Percentiles rank a stretch among this genome's conserved stretches.
Conservation (phyloP, 2,797 vertebrate species). For the Parambassis ranga region DNA sequence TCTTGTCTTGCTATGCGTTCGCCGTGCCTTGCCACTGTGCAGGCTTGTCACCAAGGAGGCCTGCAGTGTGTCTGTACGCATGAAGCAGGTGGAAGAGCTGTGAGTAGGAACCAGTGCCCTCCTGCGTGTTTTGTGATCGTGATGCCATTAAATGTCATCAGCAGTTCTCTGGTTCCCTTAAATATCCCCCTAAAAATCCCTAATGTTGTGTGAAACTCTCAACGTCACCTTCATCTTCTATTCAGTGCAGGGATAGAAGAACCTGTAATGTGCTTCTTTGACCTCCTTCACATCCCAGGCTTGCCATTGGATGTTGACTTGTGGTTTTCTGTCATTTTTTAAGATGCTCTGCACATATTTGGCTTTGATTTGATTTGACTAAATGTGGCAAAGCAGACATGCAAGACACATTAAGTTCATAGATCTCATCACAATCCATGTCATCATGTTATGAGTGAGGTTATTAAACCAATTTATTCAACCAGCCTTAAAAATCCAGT, state of each 20-base stretch:
- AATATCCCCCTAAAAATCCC: not conserved
- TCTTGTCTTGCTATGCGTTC: slow-evolving; percentile 84
- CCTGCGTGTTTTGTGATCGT: slow-evolving; percentile 65
- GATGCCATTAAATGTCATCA: slow-evolving; percentile 22
- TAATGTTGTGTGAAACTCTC: slow-evolving; percentile 12
- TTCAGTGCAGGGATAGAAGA: slow-evolving; percentile 69
- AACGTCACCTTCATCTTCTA: slow-evolving; percentile 57
- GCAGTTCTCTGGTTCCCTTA: too few species aligned
- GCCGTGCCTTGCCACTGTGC: slow-evolving; percentile 77
- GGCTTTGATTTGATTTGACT: not conserved
- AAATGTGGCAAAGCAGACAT: too few species aligned
- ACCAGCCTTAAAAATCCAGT: too few species aligned
- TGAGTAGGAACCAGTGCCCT: slow-evolving; percentile 89
- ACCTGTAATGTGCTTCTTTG: not conserved
- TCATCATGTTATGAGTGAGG: too few species aligned
- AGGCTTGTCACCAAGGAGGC: slow-evolving; percentile 96
- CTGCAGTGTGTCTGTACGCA: slow-evolving; percentile 99
- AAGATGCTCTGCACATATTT: not conserved
- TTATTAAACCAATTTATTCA: too few species aligned
- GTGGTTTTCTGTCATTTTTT: not conserved
- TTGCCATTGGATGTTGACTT: slow-evolving; percentile 9
- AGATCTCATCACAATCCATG: too few species aligned
- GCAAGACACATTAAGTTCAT: too few species aligned
- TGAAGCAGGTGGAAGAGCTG: slow-evolving; percentile 99
- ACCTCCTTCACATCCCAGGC: slow-evolving; percentile 36